phyloP scores from a whole-genome alignment of 2,888 invertebrate genomes.

The Tenthredo notha region DNA sequence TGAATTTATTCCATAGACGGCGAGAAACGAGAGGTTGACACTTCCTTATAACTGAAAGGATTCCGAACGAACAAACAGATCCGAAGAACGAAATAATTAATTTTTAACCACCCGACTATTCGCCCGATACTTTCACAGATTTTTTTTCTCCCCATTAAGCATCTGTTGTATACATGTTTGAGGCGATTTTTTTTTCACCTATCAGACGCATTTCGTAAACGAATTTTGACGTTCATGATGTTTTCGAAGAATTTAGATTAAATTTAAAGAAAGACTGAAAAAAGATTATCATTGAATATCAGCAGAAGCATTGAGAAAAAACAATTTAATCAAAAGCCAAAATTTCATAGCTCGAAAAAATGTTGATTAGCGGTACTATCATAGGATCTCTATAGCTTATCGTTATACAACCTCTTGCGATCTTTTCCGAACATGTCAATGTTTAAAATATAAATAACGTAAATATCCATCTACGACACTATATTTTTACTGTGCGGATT shows the following conservation, averaged over 20 bases:
- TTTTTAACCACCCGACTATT: no score
- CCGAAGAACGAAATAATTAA: no score
- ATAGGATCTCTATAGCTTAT: neutral
- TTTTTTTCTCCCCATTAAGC: no score
- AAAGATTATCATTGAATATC: neutral
- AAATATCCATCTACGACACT: no score
- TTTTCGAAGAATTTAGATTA: neutral
- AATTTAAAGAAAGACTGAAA: neutral
- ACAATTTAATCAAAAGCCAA: neutral
- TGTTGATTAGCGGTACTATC: neutral
- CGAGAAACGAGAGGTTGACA: neutral
- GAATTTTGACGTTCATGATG: neutral
- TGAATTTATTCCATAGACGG: neutral
- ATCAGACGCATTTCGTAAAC: neutral
- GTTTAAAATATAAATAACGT: no score
- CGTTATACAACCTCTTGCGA: neutral
- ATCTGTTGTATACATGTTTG: no score
- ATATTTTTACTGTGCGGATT: no score
- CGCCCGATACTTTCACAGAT: no score
- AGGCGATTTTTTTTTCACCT: no score
- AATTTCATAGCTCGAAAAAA: neutral
- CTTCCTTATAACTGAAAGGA: neutral
- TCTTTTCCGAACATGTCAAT: neutral
- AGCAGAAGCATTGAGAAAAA: neutral
- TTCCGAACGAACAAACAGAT: neutral